phyloP scores from a whole-genome alignment of 2,113 vertebrate species.

The Notothenia rossii region DNA sequence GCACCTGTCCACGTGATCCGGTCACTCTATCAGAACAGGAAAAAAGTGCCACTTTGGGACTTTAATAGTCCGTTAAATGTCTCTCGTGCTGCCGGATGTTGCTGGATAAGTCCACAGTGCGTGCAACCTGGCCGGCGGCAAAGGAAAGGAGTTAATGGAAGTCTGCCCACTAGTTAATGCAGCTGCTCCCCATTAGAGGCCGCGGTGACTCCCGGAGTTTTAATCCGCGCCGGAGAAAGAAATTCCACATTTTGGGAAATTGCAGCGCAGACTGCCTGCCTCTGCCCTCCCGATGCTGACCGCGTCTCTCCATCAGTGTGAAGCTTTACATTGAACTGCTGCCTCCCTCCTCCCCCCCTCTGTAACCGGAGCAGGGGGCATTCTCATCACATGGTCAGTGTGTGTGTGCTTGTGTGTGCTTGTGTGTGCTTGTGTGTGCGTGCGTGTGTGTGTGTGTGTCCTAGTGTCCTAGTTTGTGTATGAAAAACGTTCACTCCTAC shows the following conservation, averaged over 20 bases:
- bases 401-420: constrained; percentile 15
- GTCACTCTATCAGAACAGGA: not conserved
- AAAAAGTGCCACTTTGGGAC: constrained; percentile 13
- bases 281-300: constrained; percentile 41
- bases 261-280: constrained; percentile 21
- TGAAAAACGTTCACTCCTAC: not conserved
- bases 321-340: constrained; percentile 67
- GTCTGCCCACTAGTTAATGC: constrained; percentile 51
- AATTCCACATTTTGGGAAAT: constrained; percentile 20
- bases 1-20: constrained; percentile 44
- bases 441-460: constrained; percentile 24
- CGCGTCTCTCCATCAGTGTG: constrained; percentile 51
- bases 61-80: constrained; percentile 9
- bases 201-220: constrained; percentile 24
- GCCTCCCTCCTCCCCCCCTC: constrained; percentile 59
- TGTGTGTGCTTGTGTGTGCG: not conserved
- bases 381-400: constrained; percentile 73
- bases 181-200: constrained; percentile 43
- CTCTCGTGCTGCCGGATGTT: constrained; percentile 28
- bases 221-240: constrained; percentile 34
- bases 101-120: constrained; percentile 34
- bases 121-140: constrained; percentile 70
- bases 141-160: constrained; percentile 53
- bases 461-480: not conserved
- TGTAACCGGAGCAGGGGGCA: constrained; percentile 74